Conservation (phyloP, 2,797 vertebrate genomes). For the Trichosurus vulpecula region DNA sequence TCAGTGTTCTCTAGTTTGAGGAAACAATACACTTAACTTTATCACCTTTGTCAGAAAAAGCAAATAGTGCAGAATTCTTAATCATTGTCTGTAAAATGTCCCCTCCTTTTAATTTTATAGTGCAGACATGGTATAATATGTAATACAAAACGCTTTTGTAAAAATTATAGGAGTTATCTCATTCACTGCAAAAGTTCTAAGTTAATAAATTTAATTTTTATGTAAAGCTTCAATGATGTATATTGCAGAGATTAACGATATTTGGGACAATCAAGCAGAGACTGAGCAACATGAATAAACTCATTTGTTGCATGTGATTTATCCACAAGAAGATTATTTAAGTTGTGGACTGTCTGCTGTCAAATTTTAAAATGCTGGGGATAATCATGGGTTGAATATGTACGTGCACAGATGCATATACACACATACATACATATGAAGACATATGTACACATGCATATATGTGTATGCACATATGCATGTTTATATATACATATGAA, state of each 20-base stretch:
- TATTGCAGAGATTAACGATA: neutral
- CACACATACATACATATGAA: neutral
- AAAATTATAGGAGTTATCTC: neutral
- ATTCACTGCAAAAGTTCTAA: neutral
- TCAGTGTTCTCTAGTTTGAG: neutral
- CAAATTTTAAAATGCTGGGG: neutral
- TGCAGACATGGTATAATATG: neutral
- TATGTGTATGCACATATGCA: neutral
- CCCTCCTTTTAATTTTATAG: neutral
- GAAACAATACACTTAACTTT: neutral
- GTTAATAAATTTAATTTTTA: neutral
- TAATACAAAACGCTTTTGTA: neutral
- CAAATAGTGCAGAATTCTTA: neutral
- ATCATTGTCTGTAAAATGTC: neutral
- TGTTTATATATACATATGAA: neutral
- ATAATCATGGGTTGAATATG: neutral
- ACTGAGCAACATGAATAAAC: neutral
- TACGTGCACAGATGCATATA: neutral
- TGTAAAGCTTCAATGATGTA: neutral
- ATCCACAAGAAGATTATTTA: neutral
- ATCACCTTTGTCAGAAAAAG: neutral
- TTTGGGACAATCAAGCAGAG: neutral
- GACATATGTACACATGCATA: too few species aligned
- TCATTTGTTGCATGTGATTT: neutral
- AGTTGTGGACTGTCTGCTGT: neutral